A percentile compares a stretch with the other conserved stretches of the same genome.
phyloP scores from a whole-genome alignment of 2,113 vertebrate species.

The rabbit (Oryctolagus cuniculus) region DNA sequence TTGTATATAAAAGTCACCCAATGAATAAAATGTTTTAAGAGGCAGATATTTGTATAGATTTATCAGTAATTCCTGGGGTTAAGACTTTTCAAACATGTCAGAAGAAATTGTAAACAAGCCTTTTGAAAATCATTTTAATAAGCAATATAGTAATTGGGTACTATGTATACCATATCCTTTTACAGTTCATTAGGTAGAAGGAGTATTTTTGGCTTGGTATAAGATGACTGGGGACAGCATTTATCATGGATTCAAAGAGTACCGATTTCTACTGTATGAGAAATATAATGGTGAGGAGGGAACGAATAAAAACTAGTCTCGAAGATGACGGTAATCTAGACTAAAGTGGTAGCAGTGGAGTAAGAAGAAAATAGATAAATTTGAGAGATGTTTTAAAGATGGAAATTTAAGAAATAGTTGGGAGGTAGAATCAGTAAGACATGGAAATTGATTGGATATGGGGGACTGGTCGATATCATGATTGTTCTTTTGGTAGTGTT shows the following conservation, averaged over 20 bases:
- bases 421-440: not conserved
- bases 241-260: constrained; percentile 36
- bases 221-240: not conserved
- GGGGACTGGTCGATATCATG: not conserved
- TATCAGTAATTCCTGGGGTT: not conserved
- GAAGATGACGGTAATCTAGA: not conserved
- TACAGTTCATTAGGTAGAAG: constrained; percentile 48
- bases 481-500: constrained; percentile 42
- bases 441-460: constrained; percentile 9
- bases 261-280: not conserved
- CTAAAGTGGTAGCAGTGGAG: not conserved
- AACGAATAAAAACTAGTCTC: not conserved
- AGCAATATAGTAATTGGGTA: constrained; percentile 13
- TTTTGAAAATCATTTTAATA: constrained; percentile 53
- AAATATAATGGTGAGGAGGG: not conserved
- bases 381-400: not conserved
- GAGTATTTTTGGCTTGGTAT: constrained; percentile 36
- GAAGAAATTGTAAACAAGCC: constrained; percentile 50
- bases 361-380: constrained; percentile 4
- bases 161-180: not conserved
- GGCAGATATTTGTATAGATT: constrained; percentile 24
- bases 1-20: constrained; percentile 61
- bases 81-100: not conserved
- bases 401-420: constrained; percentile 27
- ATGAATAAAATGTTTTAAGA: constrained; percentile 33